Evolutionary conservation across 2,113 vertebrate genomes (phyloP).

Genomic region (Elanoides forficatus): DNA sequence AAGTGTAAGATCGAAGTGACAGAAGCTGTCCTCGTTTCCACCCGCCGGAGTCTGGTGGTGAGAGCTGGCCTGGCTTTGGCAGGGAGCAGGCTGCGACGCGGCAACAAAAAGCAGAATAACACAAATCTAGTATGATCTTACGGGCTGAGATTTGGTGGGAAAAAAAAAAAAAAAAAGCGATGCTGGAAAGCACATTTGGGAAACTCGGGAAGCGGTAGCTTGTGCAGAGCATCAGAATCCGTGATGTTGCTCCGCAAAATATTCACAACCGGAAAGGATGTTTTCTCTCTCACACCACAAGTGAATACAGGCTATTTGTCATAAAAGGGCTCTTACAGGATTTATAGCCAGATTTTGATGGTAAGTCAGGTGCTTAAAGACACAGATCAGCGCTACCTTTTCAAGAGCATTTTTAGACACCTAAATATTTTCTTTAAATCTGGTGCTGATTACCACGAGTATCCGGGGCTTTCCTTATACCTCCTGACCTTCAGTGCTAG

Average conservation of each 20-base stretch:
- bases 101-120: not conserved
- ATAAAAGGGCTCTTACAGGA: no score
- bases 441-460: rapidly evolving
- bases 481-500: not conserved
- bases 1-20: not conserved
- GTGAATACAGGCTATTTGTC: not conserved
- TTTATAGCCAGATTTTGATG: not conserved
- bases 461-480: not conserved
- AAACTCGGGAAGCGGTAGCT: not conserved
- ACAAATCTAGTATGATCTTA: not conserved
- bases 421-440: not conserved
- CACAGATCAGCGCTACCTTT: not conserved
- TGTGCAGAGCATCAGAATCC: not conserved
- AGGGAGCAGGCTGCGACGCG: not conserved
- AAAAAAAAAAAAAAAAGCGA: not conserved
- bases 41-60: not conserved
- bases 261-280: not conserved
- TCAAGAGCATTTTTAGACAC: not conserved
- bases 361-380: not conserved
- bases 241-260: not conserved
- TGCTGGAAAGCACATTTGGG: not conserved
- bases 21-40: not conserved
- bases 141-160: rapidly evolving
- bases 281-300: not conserved
- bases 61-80: not conserved